Conservation (phyloP, 2,888 invertebrate genomes). For the Drosophila melanosoma region DNA sequence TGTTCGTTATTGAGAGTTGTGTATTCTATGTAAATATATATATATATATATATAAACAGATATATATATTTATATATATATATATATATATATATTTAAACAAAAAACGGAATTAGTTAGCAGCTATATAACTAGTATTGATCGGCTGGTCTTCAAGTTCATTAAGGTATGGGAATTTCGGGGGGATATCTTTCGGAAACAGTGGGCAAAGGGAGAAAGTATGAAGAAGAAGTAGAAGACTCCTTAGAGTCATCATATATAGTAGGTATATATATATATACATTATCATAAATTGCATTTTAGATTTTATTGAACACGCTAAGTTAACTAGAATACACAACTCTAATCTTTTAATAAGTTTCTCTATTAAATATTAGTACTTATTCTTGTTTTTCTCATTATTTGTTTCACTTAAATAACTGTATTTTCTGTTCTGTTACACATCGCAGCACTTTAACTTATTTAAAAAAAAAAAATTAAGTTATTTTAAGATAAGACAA, state of each 20-base stretch:
- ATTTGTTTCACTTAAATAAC: constrained; percentile 36
- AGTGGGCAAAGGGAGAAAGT: neutral
- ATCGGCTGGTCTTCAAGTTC: constrained; percentile 9
- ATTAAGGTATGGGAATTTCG: neutral
- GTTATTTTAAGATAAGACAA: neutral
- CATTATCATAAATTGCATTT: constrained; percentile 25
- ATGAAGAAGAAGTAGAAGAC: constrained; percentile 2
- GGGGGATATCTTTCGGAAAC: neutral
- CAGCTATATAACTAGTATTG: neutral
- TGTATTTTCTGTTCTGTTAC: constrained; percentile 41
- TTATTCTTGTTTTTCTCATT: constrained; percentile 9
- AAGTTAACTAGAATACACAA: constrained; percentile 50
- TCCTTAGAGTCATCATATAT: neutral
- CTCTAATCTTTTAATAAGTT: constrained; percentile 40
- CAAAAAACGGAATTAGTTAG: neutral
- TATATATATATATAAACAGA: neutral
- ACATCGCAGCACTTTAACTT: constrained; percentile 34
- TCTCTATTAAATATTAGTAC: constrained; percentile 25
- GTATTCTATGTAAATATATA: constrained; percentile 10
- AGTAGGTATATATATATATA: constrained; percentile 14
- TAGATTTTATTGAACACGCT: constrained; percentile 31
- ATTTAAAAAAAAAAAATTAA: constrained; percentile 3
- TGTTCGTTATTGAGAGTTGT: constrained; percentile 42
- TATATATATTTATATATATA: neutral
- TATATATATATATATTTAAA: neutral